These are phyloP conservation scores for Streptopelia turtur DNA, from an alignment of 2,797 vertebrate species.

Conservation along the genomic window DNA sequence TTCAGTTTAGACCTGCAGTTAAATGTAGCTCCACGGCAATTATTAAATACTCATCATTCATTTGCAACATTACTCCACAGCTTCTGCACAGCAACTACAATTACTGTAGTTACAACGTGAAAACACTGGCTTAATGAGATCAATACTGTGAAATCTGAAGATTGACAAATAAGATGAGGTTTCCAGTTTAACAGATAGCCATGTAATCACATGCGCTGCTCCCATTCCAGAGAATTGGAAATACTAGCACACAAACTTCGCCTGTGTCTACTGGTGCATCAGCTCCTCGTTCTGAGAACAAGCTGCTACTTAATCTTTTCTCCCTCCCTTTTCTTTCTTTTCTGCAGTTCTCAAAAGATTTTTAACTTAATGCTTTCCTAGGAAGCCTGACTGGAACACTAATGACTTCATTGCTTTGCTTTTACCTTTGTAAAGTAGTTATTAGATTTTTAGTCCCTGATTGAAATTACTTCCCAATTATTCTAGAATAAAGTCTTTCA, in stretches of 20 bases:
- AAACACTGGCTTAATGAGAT: constrained; percentile 35
- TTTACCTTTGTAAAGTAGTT: constrained; percentile 54
- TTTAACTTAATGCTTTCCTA: not conserved
- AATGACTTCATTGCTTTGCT: constrained; percentile 38
- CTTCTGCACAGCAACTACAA: not conserved
- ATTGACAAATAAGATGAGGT: constrained; percentile 37
- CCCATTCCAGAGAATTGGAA: not conserved
- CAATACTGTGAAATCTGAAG: constrained; percentile 40
- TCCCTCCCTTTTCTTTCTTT: constrained; percentile 2
- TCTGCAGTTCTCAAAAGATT: constrained; percentile 18
- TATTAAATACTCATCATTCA: constrained; percentile 19
- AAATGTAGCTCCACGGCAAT: not conserved
- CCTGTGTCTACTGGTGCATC: not conserved
- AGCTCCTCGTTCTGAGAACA: not conserved
- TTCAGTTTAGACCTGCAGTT: not conserved
- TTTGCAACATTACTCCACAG: not conserved
- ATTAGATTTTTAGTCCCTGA: constrained; percentile 46
- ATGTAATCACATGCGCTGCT: not conserved
- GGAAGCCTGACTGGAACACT: constrained; percentile 40
- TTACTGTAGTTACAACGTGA: constrained; percentile 9
- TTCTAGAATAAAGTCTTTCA: constrained; percentile 53
- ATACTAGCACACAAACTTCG: not conserved
- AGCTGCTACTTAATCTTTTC: not conserved
- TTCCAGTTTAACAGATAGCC: constrained; percentile 27
- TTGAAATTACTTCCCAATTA: constrained; percentile 63